phyloP scores from a whole-genome alignment of 2,797 vertebrate genomes.

The Echiichthys vipera region DNA sequence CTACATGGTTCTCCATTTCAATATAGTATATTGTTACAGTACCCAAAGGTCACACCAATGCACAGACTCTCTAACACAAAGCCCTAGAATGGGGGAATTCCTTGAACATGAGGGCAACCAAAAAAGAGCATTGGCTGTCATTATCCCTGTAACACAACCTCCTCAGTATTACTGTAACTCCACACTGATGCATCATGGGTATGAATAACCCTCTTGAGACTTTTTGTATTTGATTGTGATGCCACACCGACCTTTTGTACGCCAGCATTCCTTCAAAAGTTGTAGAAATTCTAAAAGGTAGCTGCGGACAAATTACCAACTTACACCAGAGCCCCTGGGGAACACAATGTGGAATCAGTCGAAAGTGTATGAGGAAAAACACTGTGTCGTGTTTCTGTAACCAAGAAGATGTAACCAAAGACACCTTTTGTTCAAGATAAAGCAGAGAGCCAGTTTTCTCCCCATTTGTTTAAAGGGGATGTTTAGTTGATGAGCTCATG shows the following conservation, averaged over 20 bases:
- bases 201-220: slow-evolving; percentile 67
- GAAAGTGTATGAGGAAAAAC: slow-evolving; percentile 79
- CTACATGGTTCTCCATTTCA: slow-evolving; percentile 42
- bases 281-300: slow-evolving; percentile 79
- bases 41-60: slow-evolving; percentile 59
- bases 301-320: slow-evolving; percentile 80
- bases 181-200: slow-evolving; percentile 63
- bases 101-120: slow-evolving; percentile 74
- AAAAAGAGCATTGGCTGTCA: slow-evolving; percentile 61
- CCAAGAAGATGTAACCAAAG: slow-evolving; percentile 77
- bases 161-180: slow-evolving; percentile 70
- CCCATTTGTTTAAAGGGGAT: slow-evolving; percentile 69
- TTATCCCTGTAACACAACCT: slow-evolving; percentile 77
- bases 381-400: slow-evolving; percentile 84
- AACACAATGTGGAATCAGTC: slow-evolving; percentile 72
- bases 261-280: slow-evolving; percentile 77
- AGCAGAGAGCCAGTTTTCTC: slow-evolving; percentile 69
- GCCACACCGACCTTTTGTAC: slow-evolving; percentile 75
- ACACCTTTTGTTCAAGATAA: slow-evolving; percentile 73
- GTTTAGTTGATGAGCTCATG: slow-evolving; percentile 75
- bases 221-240: slow-evolving; percentile 65
- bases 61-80: slow-evolving; percentile 72
- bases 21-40: slow-evolving; percentile 50
- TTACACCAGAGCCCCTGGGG: slow-evolving; percentile 66
- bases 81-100: slow-evolving; percentile 78